These are phyloP conservation scores for Dryocosmus kuriphilus DNA, from an alignment of 2,888 invertebrate species.

Conservation along the genomic window DNA sequence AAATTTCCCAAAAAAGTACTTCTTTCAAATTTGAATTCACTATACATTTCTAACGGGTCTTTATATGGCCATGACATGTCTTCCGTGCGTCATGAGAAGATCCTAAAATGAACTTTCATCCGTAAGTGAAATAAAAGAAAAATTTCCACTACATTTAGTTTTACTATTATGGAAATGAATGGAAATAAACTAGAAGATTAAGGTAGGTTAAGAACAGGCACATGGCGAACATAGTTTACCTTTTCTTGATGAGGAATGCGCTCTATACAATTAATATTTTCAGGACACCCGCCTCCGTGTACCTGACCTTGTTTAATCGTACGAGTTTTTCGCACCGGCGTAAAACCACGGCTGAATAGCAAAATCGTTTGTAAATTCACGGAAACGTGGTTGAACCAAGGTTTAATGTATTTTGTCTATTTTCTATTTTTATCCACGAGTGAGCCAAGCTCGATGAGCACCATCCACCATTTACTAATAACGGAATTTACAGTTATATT, in stretches of 20 bases:
- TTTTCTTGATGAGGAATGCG: neutral
- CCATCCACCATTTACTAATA: conserved; percentile 3
- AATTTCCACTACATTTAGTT: neutral
- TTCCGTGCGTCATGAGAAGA: neutral
- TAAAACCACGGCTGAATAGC: neutral
- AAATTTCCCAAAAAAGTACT: neutral
- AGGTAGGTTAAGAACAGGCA: neutral
- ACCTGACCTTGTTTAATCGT: conserved; percentile 28
- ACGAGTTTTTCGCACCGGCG: neutral
- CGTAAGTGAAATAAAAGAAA: neutral
- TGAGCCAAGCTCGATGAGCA: neutral
- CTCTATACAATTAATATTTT: neutral
- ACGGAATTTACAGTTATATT: conserved; percentile 20
- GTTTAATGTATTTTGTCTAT: neutral
- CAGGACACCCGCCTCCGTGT: neutral
- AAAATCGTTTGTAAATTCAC: neutral
- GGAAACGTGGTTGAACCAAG: neutral
- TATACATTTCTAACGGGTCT: neutral
- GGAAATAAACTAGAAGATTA: neutral
- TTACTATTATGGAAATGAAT: neutral
- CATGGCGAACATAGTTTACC: neutral
- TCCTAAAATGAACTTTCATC: conserved; percentile 2
- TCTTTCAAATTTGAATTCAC: neutral
- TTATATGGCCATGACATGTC: neutral
- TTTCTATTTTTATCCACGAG: neutral